Percentiles rank a stretch among this genome's conserved stretches.
Evolutionary conservation across 2,888 invertebrate species (phyloP).

Genomic region (Arctia plantaginis): DNA sequence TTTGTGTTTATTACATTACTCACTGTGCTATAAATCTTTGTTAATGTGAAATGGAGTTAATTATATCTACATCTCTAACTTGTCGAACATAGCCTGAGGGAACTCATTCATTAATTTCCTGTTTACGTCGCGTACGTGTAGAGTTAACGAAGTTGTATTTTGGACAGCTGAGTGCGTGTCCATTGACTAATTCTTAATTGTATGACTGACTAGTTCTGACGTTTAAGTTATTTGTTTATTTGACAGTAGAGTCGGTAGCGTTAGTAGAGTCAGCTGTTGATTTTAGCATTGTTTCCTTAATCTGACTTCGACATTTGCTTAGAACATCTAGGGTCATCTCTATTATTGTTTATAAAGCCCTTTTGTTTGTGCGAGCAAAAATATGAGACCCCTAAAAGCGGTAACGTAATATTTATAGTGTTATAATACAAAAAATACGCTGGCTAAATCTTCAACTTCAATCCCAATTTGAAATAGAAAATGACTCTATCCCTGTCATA

Average conservation of each 20-base stretch:
- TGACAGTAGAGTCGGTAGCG: neutral
- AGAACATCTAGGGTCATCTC: neutral
- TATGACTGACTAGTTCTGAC: slow-evolving; percentile 2
- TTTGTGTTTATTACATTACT: neutral
- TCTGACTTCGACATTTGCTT: neutral
- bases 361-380: neutral
- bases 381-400: neutral
- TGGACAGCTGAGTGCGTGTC: slow-evolving; percentile 40
- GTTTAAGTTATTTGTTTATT: neutral
- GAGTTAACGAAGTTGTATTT: slow-evolving; percentile 28
- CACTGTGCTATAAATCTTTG: neutral
- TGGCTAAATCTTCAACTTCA: neutral
- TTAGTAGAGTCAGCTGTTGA: neutral
- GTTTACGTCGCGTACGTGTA: slow-evolving; percentile 22
- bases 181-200: slow-evolving; percentile 43
- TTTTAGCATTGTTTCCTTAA: neutral
- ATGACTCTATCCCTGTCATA: neutral
- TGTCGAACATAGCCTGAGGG: slow-evolving; percentile 13
- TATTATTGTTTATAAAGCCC: neutral
- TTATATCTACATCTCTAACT: neutral
- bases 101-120: slow-evolving; percentile 25
- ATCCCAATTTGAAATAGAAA: no score
- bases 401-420: neutral
- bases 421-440: no score
- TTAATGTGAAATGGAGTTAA: neutral